Evolutionary conservation across 2,113 vertebrate species (phyloP).

Genomic region (Oreochromis tanganicae): DNA sequence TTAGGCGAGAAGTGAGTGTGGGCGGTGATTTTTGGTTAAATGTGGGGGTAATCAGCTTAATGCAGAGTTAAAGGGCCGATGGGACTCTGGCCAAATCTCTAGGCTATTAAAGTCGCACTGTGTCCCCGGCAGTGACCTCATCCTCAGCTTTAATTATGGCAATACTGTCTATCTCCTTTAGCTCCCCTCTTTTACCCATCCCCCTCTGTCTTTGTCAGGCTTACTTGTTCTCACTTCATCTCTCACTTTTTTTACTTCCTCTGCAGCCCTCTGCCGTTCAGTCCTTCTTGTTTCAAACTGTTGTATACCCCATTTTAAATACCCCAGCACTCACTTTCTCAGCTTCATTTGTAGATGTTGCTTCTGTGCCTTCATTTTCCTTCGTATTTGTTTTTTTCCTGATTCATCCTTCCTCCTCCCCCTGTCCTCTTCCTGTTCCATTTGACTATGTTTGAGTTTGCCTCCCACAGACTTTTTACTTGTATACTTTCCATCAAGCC

Average conservation of each 20-base stretch:
- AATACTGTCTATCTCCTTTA: slow-evolving; percentile 51
- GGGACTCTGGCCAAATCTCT: slow-evolving; percentile 71
- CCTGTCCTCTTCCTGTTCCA: neutral
- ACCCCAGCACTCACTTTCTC: neutral
- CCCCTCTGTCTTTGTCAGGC: neutral
- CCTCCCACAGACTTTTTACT: neutral
- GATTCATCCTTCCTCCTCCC: neutral
- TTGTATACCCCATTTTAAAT: neutral
- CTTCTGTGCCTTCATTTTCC: neutral
- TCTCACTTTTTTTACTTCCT: neutral
- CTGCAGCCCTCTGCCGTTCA: neutral
- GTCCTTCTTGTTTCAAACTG: neutral
- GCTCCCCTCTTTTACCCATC: neutral
- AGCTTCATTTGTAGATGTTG: neutral
- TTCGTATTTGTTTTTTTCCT: neutral
- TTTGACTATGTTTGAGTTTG: neutral
- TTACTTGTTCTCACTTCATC: neutral
- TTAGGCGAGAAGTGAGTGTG: slow-evolving; percentile 43
- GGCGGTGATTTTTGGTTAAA: slow-evolving; percentile 68
- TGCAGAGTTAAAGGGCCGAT: slow-evolving; percentile 72
- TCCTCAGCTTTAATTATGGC: slow-evolving; percentile 70
- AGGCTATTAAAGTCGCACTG: slow-evolving; percentile 64
- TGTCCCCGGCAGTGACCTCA: slow-evolving; percentile 59
- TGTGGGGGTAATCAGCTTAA: slow-evolving; percentile 77
- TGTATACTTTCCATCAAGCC: neutral